Evolutionary conservation across 2,888 invertebrate species (phyloP).

Genomic region (Ornithoptera alexandrae): DNA sequence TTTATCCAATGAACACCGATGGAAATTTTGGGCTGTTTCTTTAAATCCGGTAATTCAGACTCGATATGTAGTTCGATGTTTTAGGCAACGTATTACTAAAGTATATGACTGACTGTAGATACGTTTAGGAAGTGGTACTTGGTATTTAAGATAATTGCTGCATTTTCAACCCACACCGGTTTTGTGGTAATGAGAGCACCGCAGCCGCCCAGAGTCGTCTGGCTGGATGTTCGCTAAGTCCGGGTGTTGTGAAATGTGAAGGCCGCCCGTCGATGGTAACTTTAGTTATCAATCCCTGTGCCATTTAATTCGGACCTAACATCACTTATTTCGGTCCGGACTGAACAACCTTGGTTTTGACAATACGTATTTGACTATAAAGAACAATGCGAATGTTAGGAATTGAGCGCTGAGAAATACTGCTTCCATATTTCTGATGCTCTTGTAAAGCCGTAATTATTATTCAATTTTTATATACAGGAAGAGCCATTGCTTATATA

Average conservation of each 20-base stretch:
- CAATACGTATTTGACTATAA: conserved; percentile 14
- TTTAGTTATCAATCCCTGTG: conserved; percentile 70
- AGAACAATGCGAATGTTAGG: conserved; percentile 15
- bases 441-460: conserved; percentile 19
- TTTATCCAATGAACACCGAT: conserved; percentile 25
- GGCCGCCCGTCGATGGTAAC: conserved; percentile 69
- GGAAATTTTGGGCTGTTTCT: conserved; percentile 12
- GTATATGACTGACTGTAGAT: not conserved
- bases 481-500: conserved; percentile 19
- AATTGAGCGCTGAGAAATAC: conserved; percentile 4
- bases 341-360: conserved; percentile 37
- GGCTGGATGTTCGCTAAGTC: conserved; percentile 73
- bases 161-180: conserved; percentile 32
- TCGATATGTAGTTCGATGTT: not conserved
- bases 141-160: conserved; percentile 18
- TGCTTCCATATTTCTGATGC: conserved; percentile 18
- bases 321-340: conserved; percentile 36
- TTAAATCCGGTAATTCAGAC: conserved; percentile 2
- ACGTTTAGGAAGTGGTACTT: conserved; percentile 8
- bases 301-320: conserved; percentile 61
- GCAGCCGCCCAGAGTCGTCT: conserved; percentile 44
- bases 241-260: conserved; percentile 78
- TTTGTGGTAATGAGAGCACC: conserved; percentile 50
- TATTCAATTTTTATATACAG: conserved; percentile 23
- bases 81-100: not conserved